Conservation (phyloP, 2,797 vertebrate species). For the Hydrolagus colliei region DNA sequence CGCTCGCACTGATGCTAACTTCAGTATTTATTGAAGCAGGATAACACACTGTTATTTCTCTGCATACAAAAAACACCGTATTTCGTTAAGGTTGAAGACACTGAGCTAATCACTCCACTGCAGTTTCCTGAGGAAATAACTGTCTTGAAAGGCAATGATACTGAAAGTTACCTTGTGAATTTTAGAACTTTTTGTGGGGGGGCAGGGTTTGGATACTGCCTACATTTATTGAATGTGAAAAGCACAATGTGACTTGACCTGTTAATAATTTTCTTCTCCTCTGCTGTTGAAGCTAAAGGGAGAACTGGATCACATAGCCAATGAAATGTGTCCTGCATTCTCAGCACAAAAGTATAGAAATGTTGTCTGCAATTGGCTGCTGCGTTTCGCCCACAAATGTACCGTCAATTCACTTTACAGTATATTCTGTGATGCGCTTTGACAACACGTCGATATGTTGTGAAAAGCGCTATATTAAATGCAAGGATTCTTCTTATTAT, state of each 20-base stretch:
- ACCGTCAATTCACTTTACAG: too few relatives aligned
- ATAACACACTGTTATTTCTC: not conserved
- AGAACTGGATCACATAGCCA: too few relatives aligned
- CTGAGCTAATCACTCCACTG: not conserved
- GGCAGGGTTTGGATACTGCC: too few relatives aligned
- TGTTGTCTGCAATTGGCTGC: too few relatives aligned
- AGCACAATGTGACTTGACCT: not conserved
- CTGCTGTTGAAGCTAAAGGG: not conserved
- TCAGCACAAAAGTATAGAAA: too few relatives aligned
- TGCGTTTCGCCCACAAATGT: too few relatives aligned
- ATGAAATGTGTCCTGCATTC: too few relatives aligned
- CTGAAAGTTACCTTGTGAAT: not conserved
- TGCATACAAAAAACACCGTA: not conserved
- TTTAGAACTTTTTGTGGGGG: not conserved
- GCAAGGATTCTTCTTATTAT: too few relatives aligned
- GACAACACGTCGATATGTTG: too few relatives aligned
- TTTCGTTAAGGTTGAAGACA: not conserved
- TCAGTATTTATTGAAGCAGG: not conserved
- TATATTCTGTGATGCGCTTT: too few relatives aligned
- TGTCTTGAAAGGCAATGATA: not conserved
- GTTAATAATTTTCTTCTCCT: not conserved
- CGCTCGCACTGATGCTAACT: not conserved
- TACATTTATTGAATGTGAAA: not conserved
- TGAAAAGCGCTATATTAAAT: too few relatives aligned
- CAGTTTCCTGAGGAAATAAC: not conserved